Evolutionary conservation across 2,888 invertebrate species (phyloP).

Genomic region (Hoplodrina blanda): DNA sequence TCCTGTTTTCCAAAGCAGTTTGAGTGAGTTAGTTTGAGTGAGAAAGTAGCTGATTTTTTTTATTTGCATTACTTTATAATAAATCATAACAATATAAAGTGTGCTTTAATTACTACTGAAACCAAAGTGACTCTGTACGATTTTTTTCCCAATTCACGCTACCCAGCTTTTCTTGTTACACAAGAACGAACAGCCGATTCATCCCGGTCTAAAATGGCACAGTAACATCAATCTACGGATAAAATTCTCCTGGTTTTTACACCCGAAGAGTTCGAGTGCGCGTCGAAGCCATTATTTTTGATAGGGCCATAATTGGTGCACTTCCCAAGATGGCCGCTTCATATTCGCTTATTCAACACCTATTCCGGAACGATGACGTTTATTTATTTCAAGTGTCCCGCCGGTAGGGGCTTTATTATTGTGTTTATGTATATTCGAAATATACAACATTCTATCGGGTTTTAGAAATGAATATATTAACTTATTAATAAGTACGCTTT

Average conservation of each 20-base stretch:
- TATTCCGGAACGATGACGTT: constrained; percentile 49
- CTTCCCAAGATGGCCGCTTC: constrained; percentile 67
- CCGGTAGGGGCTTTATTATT: constrained; percentile 17
- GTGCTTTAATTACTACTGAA: too few relatives aligned
- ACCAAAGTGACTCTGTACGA: too few relatives aligned
- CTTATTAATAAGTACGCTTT: not conserved
- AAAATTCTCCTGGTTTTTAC: constrained; percentile 43
- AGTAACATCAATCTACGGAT: constrained; percentile 47
- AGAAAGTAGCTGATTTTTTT: too few relatives aligned
- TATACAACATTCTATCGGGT: not conserved
- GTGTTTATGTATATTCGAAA: constrained; percentile 5
- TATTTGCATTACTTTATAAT: too few relatives aligned
- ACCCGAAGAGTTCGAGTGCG: constrained; percentile 49
- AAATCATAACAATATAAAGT: too few relatives aligned
- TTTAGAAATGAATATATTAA: not conserved
- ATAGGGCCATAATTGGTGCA: constrained; percentile 75
- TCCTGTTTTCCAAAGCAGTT: too few relatives aligned
- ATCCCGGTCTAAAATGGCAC: constrained; percentile 35
- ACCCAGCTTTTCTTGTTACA: constrained; percentile 36
- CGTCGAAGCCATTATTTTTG: constrained; percentile 69
- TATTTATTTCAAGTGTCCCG: constrained; percentile 44
- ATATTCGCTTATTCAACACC: constrained; percentile 61
- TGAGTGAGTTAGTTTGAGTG: too few relatives aligned
- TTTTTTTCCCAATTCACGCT: constrained; percentile 31
- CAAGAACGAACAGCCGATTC: constrained; percentile 31